Evolutionary conservation across 2,888 invertebrate genomes (phyloP), one percentile per base, ranked within the genome.

Genomic region (Branchipolynoe longqiensis): DNA sequence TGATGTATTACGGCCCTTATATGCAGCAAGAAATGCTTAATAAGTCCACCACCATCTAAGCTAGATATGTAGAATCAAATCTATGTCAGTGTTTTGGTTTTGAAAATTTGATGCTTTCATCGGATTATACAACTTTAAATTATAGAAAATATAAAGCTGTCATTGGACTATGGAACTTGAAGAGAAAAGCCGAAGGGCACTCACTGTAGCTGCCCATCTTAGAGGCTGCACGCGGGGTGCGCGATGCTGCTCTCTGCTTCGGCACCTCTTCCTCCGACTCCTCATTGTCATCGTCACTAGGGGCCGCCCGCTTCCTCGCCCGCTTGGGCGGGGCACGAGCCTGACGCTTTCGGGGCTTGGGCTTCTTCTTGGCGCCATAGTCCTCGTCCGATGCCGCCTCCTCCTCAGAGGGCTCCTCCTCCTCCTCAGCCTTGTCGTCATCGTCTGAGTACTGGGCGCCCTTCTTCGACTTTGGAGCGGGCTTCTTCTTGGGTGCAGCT

Each of bases 331-430:
- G n/a, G 22, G 33, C 58, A n/a, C 38, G 33, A 4, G 41, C 31
- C 1, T 33, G 40, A n/a, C 82, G 31, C 38, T 31, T 56, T 38
- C 25, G 58, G 25, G 59, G 4, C 54, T 59, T 59, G 31, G 2
- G 28, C 31, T 59, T 85, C 62, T 8, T 14, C 4, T 2, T 12
- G 1, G 90, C 88, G 48, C 88, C 90, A 38, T 90, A 90, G 40
- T 91, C 88, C 14, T 91, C 91, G 58, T 90, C 90, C 22, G 89
- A 89, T 1, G 36, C 48, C 48, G 84, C 85, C 22, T 74, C 82
- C 25, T 78, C 84, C 62, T 54, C 36, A 2, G 85, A 62, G 22
- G 54, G 38, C 41, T 56, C 81, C 12, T n/a, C 62, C 8, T 58
- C 40, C 25, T 59, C 62, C 36, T 62, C n/a, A n/a, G n/a, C 62